Evolutionary conservation across 2,888 invertebrate genomes (phyloP), one percentile per base, ranked within the genome.

Genomic region (Dryomyza anilis): DNA sequence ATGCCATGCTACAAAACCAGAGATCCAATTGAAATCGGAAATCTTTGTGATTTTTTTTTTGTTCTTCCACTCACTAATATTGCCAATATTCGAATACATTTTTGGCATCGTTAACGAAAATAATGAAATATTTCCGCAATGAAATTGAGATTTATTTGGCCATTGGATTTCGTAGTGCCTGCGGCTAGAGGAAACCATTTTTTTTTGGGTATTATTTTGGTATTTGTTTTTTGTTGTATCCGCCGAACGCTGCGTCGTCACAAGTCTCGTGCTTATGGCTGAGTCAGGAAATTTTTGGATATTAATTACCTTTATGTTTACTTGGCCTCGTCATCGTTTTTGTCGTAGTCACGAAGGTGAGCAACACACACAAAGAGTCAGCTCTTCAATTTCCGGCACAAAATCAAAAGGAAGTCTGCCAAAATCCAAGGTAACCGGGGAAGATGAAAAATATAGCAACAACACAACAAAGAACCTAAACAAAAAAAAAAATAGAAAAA

Each of bases 101-200:
- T 45, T 8, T 29, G 30, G 21, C 27, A n/a, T 46, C 59, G 48
- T 59, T 21, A 23, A 25, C 36, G 36, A 12, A 36, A 33, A 36
- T 30, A 55, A 55, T 55, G 21, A 67, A 53, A 57, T 64, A 61
- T 57, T 61, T 57, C 60, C 46, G 59, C 61, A 64, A 56, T 57
- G 64, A 56, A 56, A 64, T 64, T 50, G 56, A 61, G 61, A 67
- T 67, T 64, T 64, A 67, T 67, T 57, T 43, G 16, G 4, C 29
- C 39, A 16, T 29, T 23, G 10, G 45, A 29, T 27, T 45, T 45
- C 19, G n/a, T 19, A 33, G 57, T 14, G 39, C 19, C 29, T 19
- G 14, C n/a, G 57, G 65, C 65, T 55, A 65, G 36, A 60, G 33
- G 55, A 36, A 52, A 29, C 57, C 25, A 27, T 39, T n/a, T 33